These are phyloP conservation scores for Rhingia campestris DNA, from an alignment of 2,888 invertebrate genomes.

Conservation along the genomic window DNA sequence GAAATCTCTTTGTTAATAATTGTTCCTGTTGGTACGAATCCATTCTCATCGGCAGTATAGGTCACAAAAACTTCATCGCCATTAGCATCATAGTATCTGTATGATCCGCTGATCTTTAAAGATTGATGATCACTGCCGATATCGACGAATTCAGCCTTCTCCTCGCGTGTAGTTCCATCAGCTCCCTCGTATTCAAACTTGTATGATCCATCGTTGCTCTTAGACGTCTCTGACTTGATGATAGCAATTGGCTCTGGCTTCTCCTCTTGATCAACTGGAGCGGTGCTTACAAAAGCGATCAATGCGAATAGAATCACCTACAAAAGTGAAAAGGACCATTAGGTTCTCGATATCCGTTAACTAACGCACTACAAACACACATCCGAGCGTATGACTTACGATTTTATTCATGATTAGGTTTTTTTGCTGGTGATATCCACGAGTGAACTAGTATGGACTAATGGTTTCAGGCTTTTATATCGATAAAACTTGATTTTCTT, in stretches of 20 bases:
- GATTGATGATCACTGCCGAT: conserved; percentile 78
- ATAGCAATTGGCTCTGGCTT: conserved; percentile 75
- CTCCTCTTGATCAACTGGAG: background rate
- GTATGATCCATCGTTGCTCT: conserved; percentile 79
- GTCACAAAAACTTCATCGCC: conserved; percentile 80
- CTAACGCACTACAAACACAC: background rate
- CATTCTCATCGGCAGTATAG: conserved; percentile 81
- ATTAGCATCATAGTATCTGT: conserved; percentile 79
- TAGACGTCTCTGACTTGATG: conserved; percentile 77
- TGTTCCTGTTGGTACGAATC: conserved; percentile 80
- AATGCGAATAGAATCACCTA: conserved; percentile 60
- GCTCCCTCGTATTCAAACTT: conserved; percentile 76
- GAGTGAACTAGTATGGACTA: conserved; percentile 23
- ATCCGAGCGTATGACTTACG: conserved; percentile 33
- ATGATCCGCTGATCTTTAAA: conserved; percentile 79
- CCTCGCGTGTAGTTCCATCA: conserved; percentile 79
- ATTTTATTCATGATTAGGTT: conserved; percentile 54
- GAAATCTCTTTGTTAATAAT: conserved; percentile 79
- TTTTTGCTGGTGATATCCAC: conserved; percentile 13
- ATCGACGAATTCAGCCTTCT: conserved; percentile 76
- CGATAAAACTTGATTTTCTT: background rate
- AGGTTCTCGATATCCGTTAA: background rate
- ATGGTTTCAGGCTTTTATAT: conserved; percentile 56
- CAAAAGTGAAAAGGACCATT: background rate
- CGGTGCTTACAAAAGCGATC: conserved; percentile 43